Evolutionary conservation across 2,888 invertebrate genomes (phyloP).

Genomic region (Xylota segnis): DNA sequence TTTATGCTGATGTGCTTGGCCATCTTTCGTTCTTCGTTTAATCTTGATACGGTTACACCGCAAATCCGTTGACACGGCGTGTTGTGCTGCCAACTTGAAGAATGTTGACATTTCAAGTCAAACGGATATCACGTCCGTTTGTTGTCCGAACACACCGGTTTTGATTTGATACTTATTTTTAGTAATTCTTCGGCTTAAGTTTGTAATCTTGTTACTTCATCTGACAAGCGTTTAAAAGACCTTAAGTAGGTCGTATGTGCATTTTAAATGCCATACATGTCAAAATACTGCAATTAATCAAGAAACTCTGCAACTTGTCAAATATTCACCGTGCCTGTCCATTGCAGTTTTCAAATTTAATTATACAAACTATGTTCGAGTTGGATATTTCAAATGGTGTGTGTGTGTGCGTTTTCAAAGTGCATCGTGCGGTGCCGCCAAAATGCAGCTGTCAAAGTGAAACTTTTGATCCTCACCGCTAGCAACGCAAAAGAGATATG

Average conservation of each 20-base stretch:
- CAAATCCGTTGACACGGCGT: constrained; percentile 49
- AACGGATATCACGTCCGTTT: constrained; percentile 65
- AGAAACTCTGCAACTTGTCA: constrained; percentile 57
- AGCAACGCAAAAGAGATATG: constrained; percentile 58
- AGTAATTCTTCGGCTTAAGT: constrained; percentile 10
- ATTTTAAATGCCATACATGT: constrained; percentile 36
- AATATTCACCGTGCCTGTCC: constrained; percentile 27
- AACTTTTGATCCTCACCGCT: constrained; percentile 59
- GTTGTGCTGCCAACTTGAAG: constrained; percentile 43
- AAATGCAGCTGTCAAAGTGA: constrained; percentile 67
- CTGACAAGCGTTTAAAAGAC: constrained; percentile 20
- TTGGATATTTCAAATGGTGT: constrained; percentile 16
- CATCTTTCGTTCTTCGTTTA: constrained; percentile 43
- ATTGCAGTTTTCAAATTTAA: constrained; percentile 34
- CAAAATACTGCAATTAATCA: constrained; percentile 48
- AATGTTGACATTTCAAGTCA: constrained; percentile 71
- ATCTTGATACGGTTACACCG: constrained; percentile 65
- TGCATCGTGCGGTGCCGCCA: constrained; percentile 1
- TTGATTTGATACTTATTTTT: constrained; percentile 7
- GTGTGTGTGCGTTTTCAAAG: constrained; percentile 29
- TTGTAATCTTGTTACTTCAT: constrained; percentile 17
- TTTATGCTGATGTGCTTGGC: constrained; percentile 62
- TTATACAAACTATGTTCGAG: constrained; percentile 14
- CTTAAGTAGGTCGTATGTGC: constrained; percentile 41
- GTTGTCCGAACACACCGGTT: constrained; percentile 13